Conservation (phyloP, 2,113 vertebrate genomes). For the Suncus etruscus region DNA sequence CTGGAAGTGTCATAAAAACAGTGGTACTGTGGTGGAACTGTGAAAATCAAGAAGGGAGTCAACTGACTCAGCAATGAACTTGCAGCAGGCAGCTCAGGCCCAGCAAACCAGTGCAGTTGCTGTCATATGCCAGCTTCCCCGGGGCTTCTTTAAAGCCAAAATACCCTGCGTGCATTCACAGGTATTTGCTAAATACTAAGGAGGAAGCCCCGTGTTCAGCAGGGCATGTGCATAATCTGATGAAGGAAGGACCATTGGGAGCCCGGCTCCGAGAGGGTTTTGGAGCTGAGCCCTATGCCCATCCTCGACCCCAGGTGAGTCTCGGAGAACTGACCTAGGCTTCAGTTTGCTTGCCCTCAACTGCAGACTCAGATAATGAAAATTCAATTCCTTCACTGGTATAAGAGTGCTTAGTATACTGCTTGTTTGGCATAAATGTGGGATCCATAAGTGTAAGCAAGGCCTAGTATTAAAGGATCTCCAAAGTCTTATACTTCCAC, state of each 20-base stretch:
- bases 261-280: background rate
- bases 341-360: constrained; percentile 15
- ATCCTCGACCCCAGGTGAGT: background rate
- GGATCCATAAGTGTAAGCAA: background rate
- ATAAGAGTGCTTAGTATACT: background rate
- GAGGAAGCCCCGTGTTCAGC: background rate
- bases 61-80: constrained; percentile 17
- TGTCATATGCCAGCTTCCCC: background rate
- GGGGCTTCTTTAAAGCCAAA: constrained; percentile 38
- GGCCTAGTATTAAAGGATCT: background rate
- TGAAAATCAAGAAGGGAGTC: constrained; percentile 60
- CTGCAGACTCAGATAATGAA: background rate
- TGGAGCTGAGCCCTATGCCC: background rate
- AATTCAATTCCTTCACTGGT: background rate
- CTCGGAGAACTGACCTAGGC: background rate
- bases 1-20: constrained; percentile 76
- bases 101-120: background rate
- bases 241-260: background rate
- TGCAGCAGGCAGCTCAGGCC: background rate
- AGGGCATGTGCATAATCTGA: no score
- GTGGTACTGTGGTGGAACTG: constrained; percentile 52
- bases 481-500: background rate
- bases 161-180: constrained; percentile 21
- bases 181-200: background rate
- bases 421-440: background rate